Evolutionary conservation across 2,888 invertebrate species (phyloP), one percentile per base, ranked within the genome.

Genomic region (Lasioglossum lativentre): DNA sequence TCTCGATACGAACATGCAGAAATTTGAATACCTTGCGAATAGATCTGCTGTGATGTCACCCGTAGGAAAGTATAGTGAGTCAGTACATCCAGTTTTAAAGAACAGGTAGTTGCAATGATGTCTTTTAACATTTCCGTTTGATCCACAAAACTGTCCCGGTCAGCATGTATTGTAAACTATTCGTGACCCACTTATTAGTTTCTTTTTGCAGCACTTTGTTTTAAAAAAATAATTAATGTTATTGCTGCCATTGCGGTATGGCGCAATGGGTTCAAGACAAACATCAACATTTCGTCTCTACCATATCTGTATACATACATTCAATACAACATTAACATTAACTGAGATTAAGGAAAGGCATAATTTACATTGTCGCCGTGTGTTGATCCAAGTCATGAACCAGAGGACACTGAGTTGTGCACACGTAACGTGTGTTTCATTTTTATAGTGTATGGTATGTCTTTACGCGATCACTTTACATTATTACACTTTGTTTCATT

Each of bases 151-250:
- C 85, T 87, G 87, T 91, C 92, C 91, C 90, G 91, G 90, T 90
- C 92, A 92, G 89, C 82, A 84, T 92, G 89, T 90, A 90, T 91
- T 91, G 90, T 93, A 92, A 92, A 93, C 93, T 94, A 94, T 92
- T 63, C 89, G 88, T 92, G 91, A 94, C 90, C 92, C 92, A 93
- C 89, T 90, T 92, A 90, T 91, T 90, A 83, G 88, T 88, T 90
- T 89, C 89, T 88, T 90, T 90, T 89, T 90, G 92, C 87, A 91
- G 90, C 92, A 93, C 91, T 92, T 90, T 88, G 89, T 92, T 91
- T 92, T 92, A 93, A 94, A 95, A 94, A 94, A 94, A 94, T 93
- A 94, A 94, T 93, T 89, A 92, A 90, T 94, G 93, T 94, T 89
- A 91, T 91, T 81, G 84, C 80, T 68, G 81, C 83, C 91, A 90